These are phyloP conservation scores for Xylocopa sonorina DNA, from an alignment of 1,140 invertebrate species.

Conservation along the genomic window DNA sequence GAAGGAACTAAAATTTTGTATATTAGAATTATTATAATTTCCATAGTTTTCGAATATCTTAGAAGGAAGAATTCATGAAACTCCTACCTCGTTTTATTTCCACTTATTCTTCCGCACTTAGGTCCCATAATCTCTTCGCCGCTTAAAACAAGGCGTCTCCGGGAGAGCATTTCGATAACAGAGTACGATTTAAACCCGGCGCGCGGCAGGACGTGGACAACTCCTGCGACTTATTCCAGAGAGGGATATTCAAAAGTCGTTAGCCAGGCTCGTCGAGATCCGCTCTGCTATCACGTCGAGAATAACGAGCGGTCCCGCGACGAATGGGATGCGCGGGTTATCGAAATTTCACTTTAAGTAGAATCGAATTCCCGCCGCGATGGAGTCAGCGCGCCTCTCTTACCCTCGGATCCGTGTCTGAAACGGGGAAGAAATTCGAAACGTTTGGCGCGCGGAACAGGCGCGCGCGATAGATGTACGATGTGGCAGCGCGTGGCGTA, in stretches of 20 bases:
- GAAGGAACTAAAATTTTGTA: too few species aligned
- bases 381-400: slow-evolving; percentile 43
- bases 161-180: not conserved
- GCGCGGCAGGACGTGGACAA: not conserved
- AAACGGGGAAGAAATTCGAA: not conserved
- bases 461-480: slow-evolving; percentile 11
- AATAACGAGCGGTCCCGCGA: slow-evolving; percentile 29
- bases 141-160: not conserved
- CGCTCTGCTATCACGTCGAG: slow-evolving; percentile 13
- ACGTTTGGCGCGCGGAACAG: not conserved
- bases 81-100: too few species aligned
- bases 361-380: slow-evolving; percentile 55
- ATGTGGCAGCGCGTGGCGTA: slow-evolving; percentile 31
- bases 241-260: slow-evolving; percentile 36
- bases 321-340: slow-evolving; percentile 48
- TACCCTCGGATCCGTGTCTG: slow-evolving; percentile 28
- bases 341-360: slow-evolving; percentile 57
- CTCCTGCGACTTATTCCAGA: not conserved
- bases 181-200: not conserved
- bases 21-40: too few species aligned
- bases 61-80: too few species aligned
- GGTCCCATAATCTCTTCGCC: not conserved
- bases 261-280: slow-evolving; percentile 9
- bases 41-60: too few species aligned
- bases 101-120: too few species aligned